A percentile compares a stretch with the other conserved stretches of the same genome.
Conservation (phyloP, 2,797 vertebrate genomes). For the Oreortyx pictus region DNA sequence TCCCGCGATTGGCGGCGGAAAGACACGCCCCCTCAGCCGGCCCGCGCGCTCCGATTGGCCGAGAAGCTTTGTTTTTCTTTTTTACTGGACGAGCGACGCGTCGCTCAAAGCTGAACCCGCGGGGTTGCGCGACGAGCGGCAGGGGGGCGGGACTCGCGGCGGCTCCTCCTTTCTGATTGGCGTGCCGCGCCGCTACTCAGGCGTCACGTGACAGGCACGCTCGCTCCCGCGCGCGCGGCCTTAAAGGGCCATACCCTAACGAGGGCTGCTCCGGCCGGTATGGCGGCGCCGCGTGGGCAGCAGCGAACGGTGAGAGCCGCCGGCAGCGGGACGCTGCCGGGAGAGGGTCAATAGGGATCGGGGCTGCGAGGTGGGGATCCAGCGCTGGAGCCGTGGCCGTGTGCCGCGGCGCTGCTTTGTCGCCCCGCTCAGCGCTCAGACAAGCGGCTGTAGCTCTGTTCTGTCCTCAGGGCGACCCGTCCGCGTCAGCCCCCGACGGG, state of each 20-base stretch:
- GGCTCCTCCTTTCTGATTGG: accelerated
- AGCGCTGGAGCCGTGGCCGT: not conserved
- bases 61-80: accelerated
- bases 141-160: accelerated
- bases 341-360: too few species aligned
- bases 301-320: not conserved
- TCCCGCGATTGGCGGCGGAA: not conserved
- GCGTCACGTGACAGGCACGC: not conserved
- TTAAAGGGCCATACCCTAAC: not conserved
- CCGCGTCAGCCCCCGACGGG: conserved; percentile 72
- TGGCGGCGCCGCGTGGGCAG: not conserved
- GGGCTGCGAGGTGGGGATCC: not conserved
- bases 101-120: accelerated
- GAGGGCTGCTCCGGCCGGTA: not conserved
- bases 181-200: not conserved
- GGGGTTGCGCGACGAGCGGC: accelerated
- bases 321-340: too few species aligned
- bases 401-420: not conserved
- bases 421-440: not conserved
- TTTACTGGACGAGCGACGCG: accelerated
- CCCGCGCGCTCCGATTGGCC: not conserved
- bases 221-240: too few species aligned
- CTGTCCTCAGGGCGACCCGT: conserved; percentile 71
- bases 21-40: accelerated
- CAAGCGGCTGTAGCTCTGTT: not conserved